Base-by-base conservation (phyloP, 2,113 vertebrate species). In the Ammospiza nelsoni region DNA sequence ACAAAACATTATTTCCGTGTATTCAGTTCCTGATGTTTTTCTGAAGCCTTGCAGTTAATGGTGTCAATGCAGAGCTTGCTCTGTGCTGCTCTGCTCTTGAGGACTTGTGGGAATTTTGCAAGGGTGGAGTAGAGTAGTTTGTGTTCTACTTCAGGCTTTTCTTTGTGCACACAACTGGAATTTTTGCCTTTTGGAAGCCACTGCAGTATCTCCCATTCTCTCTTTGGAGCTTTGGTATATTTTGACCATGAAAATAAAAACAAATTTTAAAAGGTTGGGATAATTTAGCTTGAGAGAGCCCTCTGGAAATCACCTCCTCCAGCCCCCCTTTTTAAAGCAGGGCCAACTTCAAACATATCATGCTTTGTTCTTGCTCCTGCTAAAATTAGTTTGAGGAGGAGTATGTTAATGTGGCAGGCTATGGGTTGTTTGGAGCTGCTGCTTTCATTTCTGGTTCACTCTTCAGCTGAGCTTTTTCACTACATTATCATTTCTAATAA, bases 331-430 rank as follows among this genome's bases (percentile, higher is more conserved):
- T 84, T 87, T 61, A 65, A 89, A 81, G 79, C 43, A 33, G 79
- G 33, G 68, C 76, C 72, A 35, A 7, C 83, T 88, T 93, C 65
- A 84, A 88, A 63, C 79, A 67, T 75, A 65, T 0, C 55, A 9
- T 78, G 66, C 87, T 93, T 87, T 94, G 94, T 95, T 95, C 95
- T 94, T 83, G 41, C 52, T 93, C 37, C 39, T 84, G 67, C 93
- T 95, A 96, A 95, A 94, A 88, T 94, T 94, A 94, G 94, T 58
- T 72, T 92, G 94, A 95, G 95, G 92, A 96, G 95, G 95, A 95
- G 88, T 96, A 94, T 95, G 94, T 73, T 96, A 96, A 96, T 94
- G 91, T 9, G 13, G 72, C 20, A 66, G 92, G 58, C 33, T 74
- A 79, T n/a, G 71, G 84, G 84, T 71, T 94, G 87, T 19, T 82